Base-by-base conservation (phyloP, 2,888 invertebrate genomes). In the Napeogenes inachia region DNA sequence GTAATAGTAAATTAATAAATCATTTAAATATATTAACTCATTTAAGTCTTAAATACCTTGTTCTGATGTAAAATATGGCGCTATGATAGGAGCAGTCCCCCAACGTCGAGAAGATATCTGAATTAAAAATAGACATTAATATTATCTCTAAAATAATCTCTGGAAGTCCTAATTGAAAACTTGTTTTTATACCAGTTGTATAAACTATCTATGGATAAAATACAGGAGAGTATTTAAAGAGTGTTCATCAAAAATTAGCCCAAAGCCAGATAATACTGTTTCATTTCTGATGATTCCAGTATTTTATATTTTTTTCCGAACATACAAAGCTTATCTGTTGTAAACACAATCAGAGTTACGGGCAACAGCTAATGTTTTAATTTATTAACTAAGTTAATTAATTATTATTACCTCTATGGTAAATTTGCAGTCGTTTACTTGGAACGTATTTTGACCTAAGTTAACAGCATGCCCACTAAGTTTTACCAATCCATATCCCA, bases 321-420 rank as follows among this genome's bases (percentile, higher is more conserved):
- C 4, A 38, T 8, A 38, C 38, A 8, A 38, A 8, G 4, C 2
- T 4, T 38, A 3, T 38, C 38, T 38, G 38, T 4, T 38, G 38
- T 38, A 38, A 38, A 50, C 21, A 0, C 30, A 50, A 5, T 6
- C 30, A 50, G 30, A 42, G 10, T 33, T 30, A 30, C n/a, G 0
- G 42, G 13, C 32, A 42, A 53, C 8, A 62, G 45, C 54, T 35
- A 45, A 12, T 45, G 3, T 12, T 56, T 32, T 53, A 12, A 32
- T 45, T 55, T 21, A 21, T 21, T 21, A 21, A 0, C 21, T 21
- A 21, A 21, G 21, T 21, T 1, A 21, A 21, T 21, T 21, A 56
- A 60, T 62, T 35, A 12, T 60, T 54, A 38, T 74, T 78, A 87
- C 89, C 82, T 87, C 87, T 21, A 86, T 53, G 59, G 57, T 77